These are phyloP conservation scores for Eunapius fragilis DNA, from an alignment of 37 sponge, comb jelly and placozoan species.

Conservation along the genomic window DNA sequence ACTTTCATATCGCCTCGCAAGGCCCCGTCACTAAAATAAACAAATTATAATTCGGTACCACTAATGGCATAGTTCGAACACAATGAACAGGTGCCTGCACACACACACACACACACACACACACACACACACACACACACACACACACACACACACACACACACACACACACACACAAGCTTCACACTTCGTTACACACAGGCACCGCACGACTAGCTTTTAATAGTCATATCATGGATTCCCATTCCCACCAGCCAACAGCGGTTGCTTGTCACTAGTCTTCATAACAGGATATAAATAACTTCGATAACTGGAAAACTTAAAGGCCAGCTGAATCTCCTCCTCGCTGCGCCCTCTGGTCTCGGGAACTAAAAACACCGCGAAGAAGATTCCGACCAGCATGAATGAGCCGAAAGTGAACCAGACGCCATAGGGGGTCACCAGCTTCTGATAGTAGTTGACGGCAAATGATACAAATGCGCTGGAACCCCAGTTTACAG, in stretches of 20 bases:
- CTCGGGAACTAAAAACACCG: conserved; percentile 63
- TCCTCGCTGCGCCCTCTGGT: conserved; percentile 63
- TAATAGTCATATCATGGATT: too few relatives aligned
- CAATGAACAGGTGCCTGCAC: too few relatives aligned
- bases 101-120: too few relatives aligned
- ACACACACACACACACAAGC: too few relatives aligned
- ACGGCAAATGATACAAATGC: conserved; percentile 13
- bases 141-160: too few relatives aligned
- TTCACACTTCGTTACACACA: too few relatives aligned
- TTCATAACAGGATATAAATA: not conserved
- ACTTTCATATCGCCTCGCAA: too few relatives aligned
- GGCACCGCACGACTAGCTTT: too few relatives aligned
- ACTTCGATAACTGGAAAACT: not conserved
- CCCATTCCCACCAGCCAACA: not conserved
- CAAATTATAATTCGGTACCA: too few relatives aligned
- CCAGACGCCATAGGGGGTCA: conserved; percentile 22
- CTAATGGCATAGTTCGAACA: too few relatives aligned
- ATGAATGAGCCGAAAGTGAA: conserved; percentile 15
- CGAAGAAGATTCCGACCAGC: conserved; percentile 34
- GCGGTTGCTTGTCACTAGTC: not conserved
- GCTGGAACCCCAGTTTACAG: conserved; percentile 1
- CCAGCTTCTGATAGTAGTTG: not conserved
- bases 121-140: too few relatives aligned
- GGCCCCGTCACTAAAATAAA: too few relatives aligned
- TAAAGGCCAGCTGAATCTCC: conserved; percentile 52